phyloP scores from a whole-genome alignment of 2,888 invertebrate species.

The Calameuta idolon region DNA sequence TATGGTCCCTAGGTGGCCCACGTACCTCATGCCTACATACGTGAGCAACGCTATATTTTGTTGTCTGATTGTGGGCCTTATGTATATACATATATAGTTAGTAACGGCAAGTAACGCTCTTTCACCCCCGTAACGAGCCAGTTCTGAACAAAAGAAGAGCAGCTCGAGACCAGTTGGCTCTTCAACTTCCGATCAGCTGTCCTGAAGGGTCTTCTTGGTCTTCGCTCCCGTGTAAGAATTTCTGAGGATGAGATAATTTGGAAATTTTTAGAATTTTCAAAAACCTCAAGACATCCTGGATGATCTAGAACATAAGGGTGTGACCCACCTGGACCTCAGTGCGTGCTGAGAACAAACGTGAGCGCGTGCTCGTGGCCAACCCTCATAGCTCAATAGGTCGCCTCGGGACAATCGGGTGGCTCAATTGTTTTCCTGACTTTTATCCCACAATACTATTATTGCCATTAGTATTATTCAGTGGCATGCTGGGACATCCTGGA shows the following conservation, averaged over 20 bases:
- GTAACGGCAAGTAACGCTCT: conserved; percentile 8
- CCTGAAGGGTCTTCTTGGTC: not conserved
- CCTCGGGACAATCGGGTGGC: conserved; percentile 4
- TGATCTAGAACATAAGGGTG: not conserved
- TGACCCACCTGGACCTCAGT: not conserved
- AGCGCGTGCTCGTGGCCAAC: not conserved
- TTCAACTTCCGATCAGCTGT: conserved; percentile 29
- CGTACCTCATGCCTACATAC: conserved; percentile 17
- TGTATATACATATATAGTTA: not conserved
- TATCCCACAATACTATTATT: conserved; percentile 29
- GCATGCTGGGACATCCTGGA: conserved; percentile 22
- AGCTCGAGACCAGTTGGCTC: conserved; percentile 21
- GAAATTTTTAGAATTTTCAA: not conserved
- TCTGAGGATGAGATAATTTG: not conserved
- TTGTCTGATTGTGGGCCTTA: not conserved
- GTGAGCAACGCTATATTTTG: not conserved
- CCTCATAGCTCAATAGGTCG: not conserved
- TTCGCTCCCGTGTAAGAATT: not conserved
- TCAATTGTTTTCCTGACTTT: conserved; percentile 59
- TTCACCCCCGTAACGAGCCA: conserved; percentile 20
- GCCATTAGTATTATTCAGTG: conserved; percentile 31
- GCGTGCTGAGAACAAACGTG: not conserved
- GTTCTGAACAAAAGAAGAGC: conserved; percentile 15
- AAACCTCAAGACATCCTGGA: not conserved
- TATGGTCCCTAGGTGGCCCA: conserved; percentile 16